Evolutionary conservation across 2,888 invertebrate species (phyloP).

Genomic region (Alloscopus bannaensis): DNA sequence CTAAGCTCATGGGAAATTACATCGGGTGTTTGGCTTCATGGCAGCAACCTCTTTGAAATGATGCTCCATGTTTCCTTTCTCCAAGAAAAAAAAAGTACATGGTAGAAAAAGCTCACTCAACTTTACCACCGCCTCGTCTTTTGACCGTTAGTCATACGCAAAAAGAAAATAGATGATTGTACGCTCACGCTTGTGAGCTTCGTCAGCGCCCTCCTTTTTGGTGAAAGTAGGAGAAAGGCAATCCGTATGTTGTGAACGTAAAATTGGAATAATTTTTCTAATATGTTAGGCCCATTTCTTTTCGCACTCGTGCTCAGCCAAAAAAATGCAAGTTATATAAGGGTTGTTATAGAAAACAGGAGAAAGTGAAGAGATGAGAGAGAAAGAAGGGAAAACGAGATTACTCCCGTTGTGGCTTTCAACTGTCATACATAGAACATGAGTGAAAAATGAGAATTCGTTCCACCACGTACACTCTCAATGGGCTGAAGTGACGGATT

Average conservation of each 20-base stretch:
- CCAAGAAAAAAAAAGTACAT: no score
- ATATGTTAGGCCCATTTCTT: conserved; percentile 15
- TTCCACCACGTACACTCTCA: conserved; percentile 58
- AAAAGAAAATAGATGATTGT: no score
- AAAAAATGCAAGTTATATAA: no score
- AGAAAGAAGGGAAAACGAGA: conserved; percentile 65
- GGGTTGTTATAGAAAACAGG: no score
- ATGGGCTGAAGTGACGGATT: conserved; percentile 60
- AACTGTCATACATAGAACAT: conserved; percentile 62
- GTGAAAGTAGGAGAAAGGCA: no score
- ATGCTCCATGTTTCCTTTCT: conserved; percentile 23
- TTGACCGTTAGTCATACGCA: no score
- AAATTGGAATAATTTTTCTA: no score
- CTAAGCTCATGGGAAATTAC: conserved; percentile 61
- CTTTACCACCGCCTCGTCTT: conserved; percentile 34
- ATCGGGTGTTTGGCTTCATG: conserved; percentile 31
- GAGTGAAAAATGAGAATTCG: conserved; percentile 60
- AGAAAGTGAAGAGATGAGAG: no score
- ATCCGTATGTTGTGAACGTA: no score
- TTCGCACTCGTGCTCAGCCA: conserved; percentile 23
- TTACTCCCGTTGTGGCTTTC: conserved; percentile 63
- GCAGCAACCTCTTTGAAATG: background rate
- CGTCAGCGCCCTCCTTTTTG: no score
- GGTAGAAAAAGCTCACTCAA: no score
- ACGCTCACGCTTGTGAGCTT: no score